Percentiles rank a stretch among this genome's conserved stretches.
Conservation (phyloP, 2,888 invertebrate species). For the Branchipolynoe longqiensis region DNA sequence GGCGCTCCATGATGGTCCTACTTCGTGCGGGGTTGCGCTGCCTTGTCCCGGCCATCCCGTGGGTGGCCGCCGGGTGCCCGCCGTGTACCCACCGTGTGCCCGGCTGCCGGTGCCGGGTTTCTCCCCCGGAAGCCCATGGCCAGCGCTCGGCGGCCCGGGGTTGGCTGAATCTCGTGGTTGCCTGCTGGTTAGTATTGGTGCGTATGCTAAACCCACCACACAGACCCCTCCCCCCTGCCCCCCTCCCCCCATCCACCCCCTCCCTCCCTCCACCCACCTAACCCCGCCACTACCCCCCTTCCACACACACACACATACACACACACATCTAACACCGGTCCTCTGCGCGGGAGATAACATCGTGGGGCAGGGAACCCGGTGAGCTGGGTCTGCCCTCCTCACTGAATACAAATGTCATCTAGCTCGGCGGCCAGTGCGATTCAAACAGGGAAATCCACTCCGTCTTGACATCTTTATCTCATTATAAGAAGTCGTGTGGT, state of each 20-base stretch:
- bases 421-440: constrained; percentile 18
- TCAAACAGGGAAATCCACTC: constrained; percentile 55
- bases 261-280: background rate
- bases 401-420: constrained; percentile 56
- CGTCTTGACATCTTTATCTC: constrained; percentile 57
- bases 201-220: too few relatives aligned
- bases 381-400: background rate
- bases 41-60: too few relatives aligned
- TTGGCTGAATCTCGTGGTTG: too few relatives aligned
- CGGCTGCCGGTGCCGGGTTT: too few relatives aligned
- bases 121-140: too few relatives aligned
- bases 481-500: constrained; percentile 53
- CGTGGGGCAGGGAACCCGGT: background rate
- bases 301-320: background rate
- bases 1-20: too few relatives aligned
- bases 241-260: background rate
- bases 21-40: too few relatives aligned
- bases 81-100: too few relatives aligned
- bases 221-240: background rate
- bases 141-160: too few relatives aligned
- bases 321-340: background rate
- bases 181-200: too few relatives aligned
- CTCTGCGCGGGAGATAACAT: background rate
- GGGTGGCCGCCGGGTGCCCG: too few relatives aligned
- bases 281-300: background rate